A percentile compares a stretch with the other conserved stretches of the same genome.
Conservation (phyloP, 2,888 invertebrate species). For the Masnerella sp. region DNA sequence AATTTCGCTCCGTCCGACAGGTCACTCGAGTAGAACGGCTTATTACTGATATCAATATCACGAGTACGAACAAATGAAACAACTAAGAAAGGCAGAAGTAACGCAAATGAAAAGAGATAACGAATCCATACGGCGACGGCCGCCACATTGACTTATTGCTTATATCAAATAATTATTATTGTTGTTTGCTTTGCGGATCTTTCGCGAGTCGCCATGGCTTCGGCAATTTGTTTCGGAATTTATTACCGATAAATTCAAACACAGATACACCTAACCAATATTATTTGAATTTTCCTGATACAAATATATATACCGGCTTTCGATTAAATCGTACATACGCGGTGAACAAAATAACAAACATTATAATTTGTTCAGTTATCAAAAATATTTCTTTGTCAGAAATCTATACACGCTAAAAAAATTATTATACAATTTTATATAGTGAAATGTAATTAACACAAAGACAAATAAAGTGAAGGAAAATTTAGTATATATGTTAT, state of each 20-base stretch:
- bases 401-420: too few relatives aligned
- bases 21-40: conserved; percentile 77
- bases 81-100: conserved; percentile 50
- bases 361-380: too few relatives aligned
- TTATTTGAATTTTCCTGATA: conserved; percentile 14
- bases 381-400: too few relatives aligned
- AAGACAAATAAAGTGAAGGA: too few relatives aligned
- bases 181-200: conserved; percentile 76
- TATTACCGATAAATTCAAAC: conserved; percentile 75
- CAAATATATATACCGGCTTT: too few relatives aligned
- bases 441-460: too few relatives aligned
- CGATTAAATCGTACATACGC: too few relatives aligned
- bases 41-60: conserved; percentile 77
- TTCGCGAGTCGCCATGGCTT: conserved; percentile 65
- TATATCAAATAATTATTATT: conserved; percentile 78
- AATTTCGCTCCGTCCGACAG: conserved; percentile 75
- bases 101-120: conserved; percentile 44
- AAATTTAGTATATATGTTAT: too few relatives aligned
- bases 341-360: too few relatives aligned
- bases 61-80: conserved; percentile 56
- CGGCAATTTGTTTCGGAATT: conserved; percentile 76
- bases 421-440: too few relatives aligned
- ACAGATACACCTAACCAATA: conserved; percentile 29
- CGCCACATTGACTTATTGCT: conserved; percentile 70
- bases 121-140: conserved; percentile 56